Evolutionary conservation across 2,797 vertebrate genomes (phyloP), one percentile per base, ranked within the genome.

Genomic region (Peromyscus melanophrys): DNA sequence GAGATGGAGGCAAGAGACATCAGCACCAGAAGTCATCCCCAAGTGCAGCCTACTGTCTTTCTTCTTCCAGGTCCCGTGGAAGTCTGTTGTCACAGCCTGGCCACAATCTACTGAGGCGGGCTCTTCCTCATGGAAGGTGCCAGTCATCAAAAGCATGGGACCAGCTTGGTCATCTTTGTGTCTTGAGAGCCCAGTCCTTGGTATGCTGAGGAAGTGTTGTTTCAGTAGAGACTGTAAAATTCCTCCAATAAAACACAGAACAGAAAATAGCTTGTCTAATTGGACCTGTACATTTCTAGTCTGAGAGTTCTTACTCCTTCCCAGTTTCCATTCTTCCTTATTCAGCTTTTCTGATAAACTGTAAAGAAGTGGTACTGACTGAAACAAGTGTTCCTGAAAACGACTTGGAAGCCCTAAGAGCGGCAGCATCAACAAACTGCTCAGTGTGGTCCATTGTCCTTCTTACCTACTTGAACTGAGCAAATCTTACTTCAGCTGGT

Each of bases 241-340:
- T 59, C 7, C 57, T 96, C 21, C 52, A 37, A 75, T 71, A 86
- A 96, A 93, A 86, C n/a, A 85, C 21, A 75, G 67, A 59, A 52
- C 43, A 78, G 37, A 46, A 59, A 46, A 86, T 76, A 46, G n/a
- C 55, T 85, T 90, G 9, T 23, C 55, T 2, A 17, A 43, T 16
- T 82, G 21, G 29, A 13, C 40, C 43, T 49, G 43, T 49, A 21
- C 25, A 31, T 57, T 63, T 25, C 71, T 92, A 11, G 10, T 34
- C 80, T 75, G 75, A 89, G n/a, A 59, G 25, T 52, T 78, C 65
- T 92, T 92, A 46, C 75, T 90, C 25, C 3, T 93, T 81, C 34
- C 27, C 0, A 4, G 7, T 13, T 11, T 65, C 46, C 21, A 17
- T 75, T 83, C 55, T 69, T 65, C n/a, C 37, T 67, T n/a, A 76